Conservation (phyloP, 2,797 vertebrate species). For the Pygocentrus nattereri region DNA sequence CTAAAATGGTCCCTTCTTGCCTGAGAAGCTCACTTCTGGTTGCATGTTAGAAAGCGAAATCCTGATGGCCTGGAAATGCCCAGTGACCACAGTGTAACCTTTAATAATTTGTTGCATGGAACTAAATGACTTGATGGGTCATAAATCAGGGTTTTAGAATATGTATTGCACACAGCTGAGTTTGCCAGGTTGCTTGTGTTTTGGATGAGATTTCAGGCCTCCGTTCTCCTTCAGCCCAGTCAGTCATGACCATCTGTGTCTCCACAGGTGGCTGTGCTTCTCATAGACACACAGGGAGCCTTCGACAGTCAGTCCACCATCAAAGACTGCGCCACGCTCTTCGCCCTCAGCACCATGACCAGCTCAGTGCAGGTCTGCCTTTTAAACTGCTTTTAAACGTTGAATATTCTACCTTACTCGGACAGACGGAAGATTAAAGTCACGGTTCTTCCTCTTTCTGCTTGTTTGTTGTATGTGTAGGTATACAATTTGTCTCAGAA, state of each 20-base stretch:
- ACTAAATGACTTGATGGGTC: too few species aligned
- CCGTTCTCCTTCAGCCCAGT: constrained; percentile 1
- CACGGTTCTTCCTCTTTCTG: neutral
- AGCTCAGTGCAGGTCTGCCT: constrained; percentile 93
- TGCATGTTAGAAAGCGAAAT: too few species aligned
- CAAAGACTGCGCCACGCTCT: constrained; percentile 97
- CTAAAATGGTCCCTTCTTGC: too few species aligned
- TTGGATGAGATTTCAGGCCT: neutral
- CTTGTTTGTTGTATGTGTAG: constrained; percentile 65
- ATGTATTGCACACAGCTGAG: too few species aligned
- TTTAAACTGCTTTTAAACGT: neutral
- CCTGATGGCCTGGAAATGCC: too few species aligned
- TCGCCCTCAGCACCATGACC: constrained; percentile 98
- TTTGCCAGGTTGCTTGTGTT: neutral
- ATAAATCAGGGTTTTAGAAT: too few species aligned
- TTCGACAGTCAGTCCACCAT: constrained; percentile 99
- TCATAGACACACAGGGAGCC: constrained; percentile 97
- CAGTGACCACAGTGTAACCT: too few species aligned
- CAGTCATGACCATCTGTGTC: constrained; percentile 17
- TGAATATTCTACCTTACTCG: neutral
- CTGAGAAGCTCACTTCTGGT: too few species aligned
- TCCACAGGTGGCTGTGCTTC: constrained; percentile 91
- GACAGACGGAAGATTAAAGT: neutral
- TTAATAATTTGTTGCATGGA: too few species aligned
- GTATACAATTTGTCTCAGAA: constrained; percentile 98